Percentiles rank a stretch among this genome's conserved stretches.
Evolutionary conservation across 1,140 invertebrate species (phyloP).

Genomic region (Notospermus geniculatus): DNA sequence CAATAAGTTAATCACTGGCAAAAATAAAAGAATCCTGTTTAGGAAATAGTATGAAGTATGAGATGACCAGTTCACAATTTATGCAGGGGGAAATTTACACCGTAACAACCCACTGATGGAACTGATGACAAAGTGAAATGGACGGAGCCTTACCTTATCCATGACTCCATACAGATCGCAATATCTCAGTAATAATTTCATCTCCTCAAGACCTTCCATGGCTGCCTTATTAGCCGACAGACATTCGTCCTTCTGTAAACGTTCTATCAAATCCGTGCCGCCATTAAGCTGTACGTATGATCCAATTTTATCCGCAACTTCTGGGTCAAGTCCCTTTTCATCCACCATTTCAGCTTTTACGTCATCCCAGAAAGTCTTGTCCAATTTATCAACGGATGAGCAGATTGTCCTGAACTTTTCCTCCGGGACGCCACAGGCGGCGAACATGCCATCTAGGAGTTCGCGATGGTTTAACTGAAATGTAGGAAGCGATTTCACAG

Average conservation of each 20-base stretch:
- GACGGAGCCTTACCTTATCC: constrained; percentile 63
- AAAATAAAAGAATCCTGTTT: too few relatives aligned
- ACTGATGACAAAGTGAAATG: too few relatives aligned
- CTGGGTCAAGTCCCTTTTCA: constrained; percentile 81
- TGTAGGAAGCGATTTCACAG: constrained; percentile 3
- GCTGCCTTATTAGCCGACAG: constrained; percentile 63
- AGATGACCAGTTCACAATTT: too few relatives aligned
- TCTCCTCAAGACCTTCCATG: constrained; percentile 65
- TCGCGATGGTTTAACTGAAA: constrained; percentile 81
- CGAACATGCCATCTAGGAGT: constrained; percentile 95
- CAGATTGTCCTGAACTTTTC: constrained; percentile 91
- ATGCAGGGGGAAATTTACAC: too few relatives aligned
- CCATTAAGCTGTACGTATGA: constrained; percentile 74
- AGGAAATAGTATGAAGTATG: too few relatives aligned
- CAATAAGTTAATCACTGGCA: too few relatives aligned
- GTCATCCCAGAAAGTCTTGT: constrained; percentile 88
- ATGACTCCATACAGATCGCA: constrained; percentile 75
- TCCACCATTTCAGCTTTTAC: constrained; percentile 93
- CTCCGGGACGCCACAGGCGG: constrained; percentile 85
- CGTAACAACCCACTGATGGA: too few relatives aligned
- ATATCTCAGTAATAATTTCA: constrained; percentile 85
- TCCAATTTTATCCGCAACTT: constrained; percentile 86
- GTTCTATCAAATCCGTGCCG: constrained; percentile 72
- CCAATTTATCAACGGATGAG: constrained; percentile 96
- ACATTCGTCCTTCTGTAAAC: constrained; percentile 65